phyloP scores from a whole-genome alignment of 92 coral and sea anemone genomes.

The Scolanthus callimorphus region DNA sequence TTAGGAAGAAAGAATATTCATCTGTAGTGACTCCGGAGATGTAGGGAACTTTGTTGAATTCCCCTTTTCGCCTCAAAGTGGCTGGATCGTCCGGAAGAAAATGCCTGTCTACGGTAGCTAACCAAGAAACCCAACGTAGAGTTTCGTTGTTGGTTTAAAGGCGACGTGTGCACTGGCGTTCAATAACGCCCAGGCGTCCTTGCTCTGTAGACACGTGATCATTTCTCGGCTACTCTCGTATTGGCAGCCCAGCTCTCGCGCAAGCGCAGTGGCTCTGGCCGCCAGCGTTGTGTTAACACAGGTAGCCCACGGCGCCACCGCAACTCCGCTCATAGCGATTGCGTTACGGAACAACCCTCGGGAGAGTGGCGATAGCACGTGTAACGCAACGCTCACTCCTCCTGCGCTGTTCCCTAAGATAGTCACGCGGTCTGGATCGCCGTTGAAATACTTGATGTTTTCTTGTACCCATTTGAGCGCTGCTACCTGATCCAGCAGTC shows the following conservation, averaged over 20 bases:
- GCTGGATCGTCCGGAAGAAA: slow-evolving; percentile 30
- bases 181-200: slow-evolving; percentile 14
- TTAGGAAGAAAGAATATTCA: slow-evolving; percentile 21
- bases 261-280: slow-evolving; percentile 14
- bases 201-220: slow-evolving; percentile 14
- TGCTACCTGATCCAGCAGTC: slow-evolving; percentile 41
- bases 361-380: slow-evolving; percentile 34
- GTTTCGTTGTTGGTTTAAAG: too few species aligned
- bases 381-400: slow-evolving; percentile 21
- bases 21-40: slow-evolving; percentile 19
- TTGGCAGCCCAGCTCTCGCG: slow-evolving; percentile 24
- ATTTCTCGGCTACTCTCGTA: slow-evolving; percentile 1
- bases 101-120: slow-evolving; percentile 33
- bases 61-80: slow-evolving; percentile 4
- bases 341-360: slow-evolving; percentile 23
- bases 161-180: slow-evolving; percentile 21
- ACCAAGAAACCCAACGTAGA: too few species aligned
- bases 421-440: slow-evolving; percentile 31
- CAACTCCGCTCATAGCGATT: slow-evolving; percentile 26
- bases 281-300: slow-evolving; percentile 1
- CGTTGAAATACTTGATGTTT: slow-evolving; percentile 32
- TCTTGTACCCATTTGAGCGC: slow-evolving; percentile 41
- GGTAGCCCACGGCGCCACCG: slow-evolving; percentile 32
- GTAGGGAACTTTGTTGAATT: slow-evolving; percentile 14
- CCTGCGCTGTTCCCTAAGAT: slow-evolving; percentile 45